These are phyloP conservation scores for Salvelinus namaycush DNA, from an alignment of 2,113 vertebrate species.

Conservation along the genomic window DNA sequence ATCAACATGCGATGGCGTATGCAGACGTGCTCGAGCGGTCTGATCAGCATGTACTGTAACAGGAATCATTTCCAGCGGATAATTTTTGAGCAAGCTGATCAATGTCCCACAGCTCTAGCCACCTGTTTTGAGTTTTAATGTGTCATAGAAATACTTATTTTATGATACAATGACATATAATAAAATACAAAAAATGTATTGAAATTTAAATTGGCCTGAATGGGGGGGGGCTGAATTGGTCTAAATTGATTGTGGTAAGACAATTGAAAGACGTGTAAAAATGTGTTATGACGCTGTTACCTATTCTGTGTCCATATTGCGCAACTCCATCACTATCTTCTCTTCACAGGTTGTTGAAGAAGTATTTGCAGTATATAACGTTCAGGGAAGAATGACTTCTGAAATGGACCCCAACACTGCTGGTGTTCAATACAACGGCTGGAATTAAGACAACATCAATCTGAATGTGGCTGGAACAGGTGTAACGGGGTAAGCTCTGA, in stretches of 20 bases:
- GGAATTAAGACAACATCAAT: slow-evolving; percentile 79
- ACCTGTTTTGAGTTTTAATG: not conserved
- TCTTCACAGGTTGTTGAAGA: not conserved
- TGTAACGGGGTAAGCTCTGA: slow-evolving; percentile 66
- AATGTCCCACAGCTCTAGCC: not conserved
- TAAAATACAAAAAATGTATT: not conserved
- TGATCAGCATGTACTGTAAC: no score
- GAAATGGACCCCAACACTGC: slow-evolving; percentile 71
- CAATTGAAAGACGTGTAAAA: not conserved
- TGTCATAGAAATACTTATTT: not conserved
- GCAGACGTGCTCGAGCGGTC: no score
- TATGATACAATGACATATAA: not conserved
- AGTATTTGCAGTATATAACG: slow-evolving; percentile 13
- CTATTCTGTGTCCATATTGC: not conserved
- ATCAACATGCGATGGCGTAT: no score
- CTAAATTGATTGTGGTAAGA: no score
- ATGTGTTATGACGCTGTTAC: not conserved
- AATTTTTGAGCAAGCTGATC: not conserved
- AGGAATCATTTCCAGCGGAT: not conserved
- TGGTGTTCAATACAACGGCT: slow-evolving; percentile 75
- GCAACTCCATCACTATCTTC: not conserved
- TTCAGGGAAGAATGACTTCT: slow-evolving; percentile 73
- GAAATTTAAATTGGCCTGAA: no score
- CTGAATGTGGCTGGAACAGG: slow-evolving; percentile 53
- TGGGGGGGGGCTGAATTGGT: no score